Percentiles rank a stretch among this genome's conserved stretches.
Evolutionary conservation across 2,113 vertebrate genomes (phyloP).

Genomic region (Maccullochella peelii): DNA sequence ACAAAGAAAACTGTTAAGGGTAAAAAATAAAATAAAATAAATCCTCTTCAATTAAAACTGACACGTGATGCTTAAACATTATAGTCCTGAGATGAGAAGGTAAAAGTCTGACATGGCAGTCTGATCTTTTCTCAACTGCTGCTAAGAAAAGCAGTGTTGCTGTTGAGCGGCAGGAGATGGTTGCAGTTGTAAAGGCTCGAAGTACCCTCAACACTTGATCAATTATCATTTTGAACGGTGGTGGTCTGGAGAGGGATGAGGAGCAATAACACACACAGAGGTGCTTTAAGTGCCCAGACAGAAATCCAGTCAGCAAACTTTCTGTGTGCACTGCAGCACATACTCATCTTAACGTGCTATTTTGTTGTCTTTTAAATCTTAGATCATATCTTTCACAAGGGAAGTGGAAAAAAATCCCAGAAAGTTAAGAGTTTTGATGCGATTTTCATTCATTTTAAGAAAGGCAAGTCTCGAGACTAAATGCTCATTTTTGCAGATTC

Average conservation of each 20-base stretch:
- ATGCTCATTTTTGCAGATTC: background rate
- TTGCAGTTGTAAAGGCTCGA: too few relatives aligned
- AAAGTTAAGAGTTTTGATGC: background rate
- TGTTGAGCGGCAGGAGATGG: too few relatives aligned
- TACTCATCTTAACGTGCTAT: too few relatives aligned
- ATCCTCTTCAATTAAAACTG: background rate
- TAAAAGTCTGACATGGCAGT: background rate
- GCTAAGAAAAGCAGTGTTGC: background rate
- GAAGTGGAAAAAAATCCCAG: background rate
- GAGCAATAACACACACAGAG: background rate
- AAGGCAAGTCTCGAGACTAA: background rate
- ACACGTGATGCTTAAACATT: background rate
- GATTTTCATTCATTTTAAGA: background rate
- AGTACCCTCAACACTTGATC: too few relatives aligned
- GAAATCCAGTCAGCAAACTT: background rate
- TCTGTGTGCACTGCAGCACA: background rate
- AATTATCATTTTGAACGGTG: background rate
- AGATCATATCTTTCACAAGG: too few relatives aligned
- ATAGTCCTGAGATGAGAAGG: background rate
- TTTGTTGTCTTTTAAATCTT: too few relatives aligned
- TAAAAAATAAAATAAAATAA: background rate
- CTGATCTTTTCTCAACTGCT: background rate
- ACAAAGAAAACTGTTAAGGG: too few relatives aligned
- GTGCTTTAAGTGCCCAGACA: conserved; percentile 5
- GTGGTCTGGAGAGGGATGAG: background rate